A percentile compares a stretch with the other conserved stretches of the same genome.
phyloP scores from a whole-genome alignment of 2,113 vertebrate genomes.

The Larimichthys polyactis region DNA sequence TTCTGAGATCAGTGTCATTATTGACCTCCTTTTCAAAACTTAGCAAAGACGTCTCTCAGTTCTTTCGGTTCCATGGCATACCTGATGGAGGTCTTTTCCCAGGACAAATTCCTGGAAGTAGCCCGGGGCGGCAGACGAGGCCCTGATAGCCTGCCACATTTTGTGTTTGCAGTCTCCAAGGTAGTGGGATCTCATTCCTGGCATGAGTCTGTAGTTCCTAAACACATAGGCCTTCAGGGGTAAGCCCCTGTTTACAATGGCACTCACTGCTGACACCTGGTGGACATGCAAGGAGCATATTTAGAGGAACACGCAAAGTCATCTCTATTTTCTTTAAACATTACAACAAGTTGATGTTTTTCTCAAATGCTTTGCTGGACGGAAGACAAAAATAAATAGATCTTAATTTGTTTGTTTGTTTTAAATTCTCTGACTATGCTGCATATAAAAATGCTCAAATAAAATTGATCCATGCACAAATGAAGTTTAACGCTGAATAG shows the following conservation, averaged over 20 bases:
- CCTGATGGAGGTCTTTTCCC: conserved; percentile 95
- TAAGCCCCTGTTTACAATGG: conserved; percentile 93
- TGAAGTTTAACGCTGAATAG: not conserved
- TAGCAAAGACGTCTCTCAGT: not conserved
- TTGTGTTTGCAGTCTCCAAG: conserved; percentile 95
- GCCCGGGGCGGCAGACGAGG: conserved; percentile 96
- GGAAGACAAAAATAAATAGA: not conserved
- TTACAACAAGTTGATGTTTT: not conserved
- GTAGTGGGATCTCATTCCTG: conserved; percentile 94
- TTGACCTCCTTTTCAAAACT: not conserved
- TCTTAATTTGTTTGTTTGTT: too few species aligned
- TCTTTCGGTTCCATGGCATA: conserved; percentile 63
- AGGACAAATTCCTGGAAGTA: conserved; percentile 96
- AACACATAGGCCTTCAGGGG: conserved; percentile 95
- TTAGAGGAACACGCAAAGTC: not conserved
- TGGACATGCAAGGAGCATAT: conserved; percentile 36
- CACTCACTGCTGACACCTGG: conserved; percentile 96
- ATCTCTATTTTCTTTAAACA: not conserved
- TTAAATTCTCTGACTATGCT: too few species aligned
- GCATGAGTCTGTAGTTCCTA: conserved; percentile 95
- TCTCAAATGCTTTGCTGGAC: not conserved
- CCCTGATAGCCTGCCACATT: conserved; percentile 96
- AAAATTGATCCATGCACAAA: not conserved
- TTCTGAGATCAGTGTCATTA: not conserved
- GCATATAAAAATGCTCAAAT: not conserved